Conservation (phyloP, 2,888 invertebrate species). For the Ornithoptera priamus region DNA sequence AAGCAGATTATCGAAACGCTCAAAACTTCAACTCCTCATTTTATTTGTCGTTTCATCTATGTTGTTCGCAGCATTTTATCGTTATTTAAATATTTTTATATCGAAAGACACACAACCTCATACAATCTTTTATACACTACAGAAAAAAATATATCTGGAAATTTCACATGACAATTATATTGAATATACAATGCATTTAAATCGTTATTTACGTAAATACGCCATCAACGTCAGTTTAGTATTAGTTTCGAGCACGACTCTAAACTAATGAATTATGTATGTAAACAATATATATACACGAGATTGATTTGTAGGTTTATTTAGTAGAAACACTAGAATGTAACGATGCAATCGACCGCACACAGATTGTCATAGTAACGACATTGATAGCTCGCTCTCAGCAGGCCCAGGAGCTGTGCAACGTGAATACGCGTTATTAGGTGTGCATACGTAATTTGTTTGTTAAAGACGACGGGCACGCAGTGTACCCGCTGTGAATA, state of each 20-base stretch:
- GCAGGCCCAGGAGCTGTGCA: constrained; percentile 59
- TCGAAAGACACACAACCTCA: background rate
- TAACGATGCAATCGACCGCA: background rate
- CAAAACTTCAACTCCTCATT: constrained; percentile 29
- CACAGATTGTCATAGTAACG: constrained; percentile 5
- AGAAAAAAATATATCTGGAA: no score
- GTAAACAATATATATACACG: background rate
- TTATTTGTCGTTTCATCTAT: constrained; percentile 11
- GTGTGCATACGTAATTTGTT: constrained; percentile 79
- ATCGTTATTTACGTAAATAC: no score
- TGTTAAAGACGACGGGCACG: constrained; percentile 77
- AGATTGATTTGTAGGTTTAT: background rate
- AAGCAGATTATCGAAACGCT: constrained; percentile 58
- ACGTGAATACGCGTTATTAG: constrained; percentile 62
- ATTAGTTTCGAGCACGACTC: no score
- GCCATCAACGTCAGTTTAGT: no score
- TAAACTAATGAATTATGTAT: no score
- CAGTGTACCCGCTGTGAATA: constrained; percentile 78
- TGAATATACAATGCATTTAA: no score
- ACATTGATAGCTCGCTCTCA: constrained; percentile 13
- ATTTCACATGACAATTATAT: no score
- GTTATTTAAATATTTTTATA: background rate
- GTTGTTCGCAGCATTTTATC: background rate
- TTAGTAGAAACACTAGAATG: background rate
- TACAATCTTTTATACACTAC: background rate